A percentile compares a stretch with the other conserved stretches of the same genome.
phyloP scores from a whole-genome alignment of 2,797 vertebrate species.

The Karalla daura region DNA sequence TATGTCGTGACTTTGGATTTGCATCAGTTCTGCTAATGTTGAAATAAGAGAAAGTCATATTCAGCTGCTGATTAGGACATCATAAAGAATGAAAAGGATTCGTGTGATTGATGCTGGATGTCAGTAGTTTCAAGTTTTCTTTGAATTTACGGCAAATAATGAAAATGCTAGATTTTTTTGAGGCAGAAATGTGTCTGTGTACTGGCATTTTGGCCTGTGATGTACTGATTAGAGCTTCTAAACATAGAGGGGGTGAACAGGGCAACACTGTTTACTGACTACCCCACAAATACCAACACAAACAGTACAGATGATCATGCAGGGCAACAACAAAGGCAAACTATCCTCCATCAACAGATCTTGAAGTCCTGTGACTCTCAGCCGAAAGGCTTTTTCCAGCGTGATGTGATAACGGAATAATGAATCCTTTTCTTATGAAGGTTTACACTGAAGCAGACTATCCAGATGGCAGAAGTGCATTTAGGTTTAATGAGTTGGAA shows the following conservation, averaged over 20 bases:
- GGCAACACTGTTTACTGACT: constrained; percentile 34
- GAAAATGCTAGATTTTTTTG: not conserved
- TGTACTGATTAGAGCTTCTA: constrained; percentile 57
- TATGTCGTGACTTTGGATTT: constrained; percentile 27
- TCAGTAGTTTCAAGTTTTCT: constrained; percentile 20
- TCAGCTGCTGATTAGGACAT: constrained; percentile 46
- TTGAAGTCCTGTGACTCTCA: constrained; percentile 35
- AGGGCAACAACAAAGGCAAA: constrained; percentile 46
- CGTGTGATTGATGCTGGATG: constrained; percentile 19
- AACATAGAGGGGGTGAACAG: constrained; percentile 26
- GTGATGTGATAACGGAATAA: constrained; percentile 19
- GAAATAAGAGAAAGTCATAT: constrained; percentile 43
- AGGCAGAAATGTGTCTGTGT: not conserved
- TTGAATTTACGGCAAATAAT: not conserved
- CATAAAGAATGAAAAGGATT: constrained; percentile 41
- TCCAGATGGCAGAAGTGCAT: constrained; percentile 40
- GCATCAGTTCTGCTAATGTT: constrained; percentile 46
- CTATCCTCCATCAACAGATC: constrained; percentile 20
- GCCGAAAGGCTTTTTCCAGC: constrained; percentile 31
- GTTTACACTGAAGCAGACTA: constrained; percentile 18
- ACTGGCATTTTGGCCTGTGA: constrained; percentile 56
- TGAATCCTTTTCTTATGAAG: constrained; percentile 28
- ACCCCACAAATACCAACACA: constrained; percentile 38
- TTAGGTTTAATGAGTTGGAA: constrained; percentile 45
- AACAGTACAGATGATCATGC: constrained; percentile 64